These are phyloP conservation scores for Xylocopa sonorina DNA, from an alignment of 1,140 invertebrate genomes.

Conservation along the genomic window DNA sequence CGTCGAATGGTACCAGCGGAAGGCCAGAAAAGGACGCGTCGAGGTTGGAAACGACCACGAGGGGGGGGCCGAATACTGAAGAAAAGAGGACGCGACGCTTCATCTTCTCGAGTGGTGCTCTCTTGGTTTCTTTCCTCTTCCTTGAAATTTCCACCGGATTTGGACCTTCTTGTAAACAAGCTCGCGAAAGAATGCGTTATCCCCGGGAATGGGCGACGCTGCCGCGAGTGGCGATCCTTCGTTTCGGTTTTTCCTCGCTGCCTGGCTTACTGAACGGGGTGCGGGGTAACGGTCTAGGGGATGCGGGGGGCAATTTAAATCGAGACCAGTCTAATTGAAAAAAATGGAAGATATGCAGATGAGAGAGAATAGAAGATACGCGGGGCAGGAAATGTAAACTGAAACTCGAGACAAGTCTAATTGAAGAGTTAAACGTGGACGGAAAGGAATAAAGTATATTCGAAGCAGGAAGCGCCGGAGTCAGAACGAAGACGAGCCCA, in stretches of 20 bases:
- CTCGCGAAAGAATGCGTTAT: conserved; percentile 64
- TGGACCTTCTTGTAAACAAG: conserved; percentile 78
- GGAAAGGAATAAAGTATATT: too few species aligned
- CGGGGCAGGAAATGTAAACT: too few species aligned
- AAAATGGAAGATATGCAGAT: too few species aligned
- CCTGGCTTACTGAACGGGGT: background rate
- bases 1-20: background rate
- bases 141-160: conserved; percentile 54
- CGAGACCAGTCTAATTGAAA: too few species aligned
- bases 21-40: background rate
- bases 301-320: too few species aligned
- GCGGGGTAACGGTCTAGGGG: too few species aligned
- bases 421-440: too few species aligned
- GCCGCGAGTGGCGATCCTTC: conserved; percentile 56
- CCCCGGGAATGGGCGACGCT: conserved; percentile 72
- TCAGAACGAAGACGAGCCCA: too few species aligned
- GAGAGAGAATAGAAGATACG: too few species aligned
- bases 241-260: conserved; percentile 5
- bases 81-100: conserved; percentile 70
- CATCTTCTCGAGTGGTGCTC: conserved; percentile 76
- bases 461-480: too few species aligned
- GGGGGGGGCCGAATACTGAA: conserved; percentile 50
- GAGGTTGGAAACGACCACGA: conserved; percentile 20
- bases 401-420: too few species aligned
- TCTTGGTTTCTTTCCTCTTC: conserved; percentile 76